Base-by-base conservation (phyloP, 2,888 invertebrate genomes). In the Pteria penguin region DNA sequence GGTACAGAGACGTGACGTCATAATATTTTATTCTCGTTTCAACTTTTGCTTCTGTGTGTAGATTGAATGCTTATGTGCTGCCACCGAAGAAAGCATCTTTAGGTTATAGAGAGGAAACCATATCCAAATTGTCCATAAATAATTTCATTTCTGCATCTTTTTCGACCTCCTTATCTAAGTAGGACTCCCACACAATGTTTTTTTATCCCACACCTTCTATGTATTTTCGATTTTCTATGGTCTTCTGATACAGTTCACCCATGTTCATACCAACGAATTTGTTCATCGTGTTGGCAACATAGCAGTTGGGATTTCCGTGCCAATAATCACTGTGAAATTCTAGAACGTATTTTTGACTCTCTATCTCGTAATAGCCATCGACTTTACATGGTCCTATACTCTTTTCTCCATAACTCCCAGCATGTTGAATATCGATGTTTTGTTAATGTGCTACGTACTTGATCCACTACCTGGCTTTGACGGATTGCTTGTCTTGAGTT, bases 11-110 rank as follows among this genome's bases (percentile, higher is more conserved):
- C 0, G 82, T 84, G 1, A 87, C 84, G 61, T 78, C 80, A 67
- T 71, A 76, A 58, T 89, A 88, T 27, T 76, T 75, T 2, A 87
- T 87, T 18, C 68, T 62, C 33, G 85, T 84, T 11, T 74, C 71
- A 0, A 22, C 72, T 1, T 67, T n/a, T 0, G 68, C 76, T 61
- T 84, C 77, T 36, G 80, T 82, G n/a, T n/a, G n/a, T 3, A 89
- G 52, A 27, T 84, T 73, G 72, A 85, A 72, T 4, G 83, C 82
- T 61, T 85, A 83, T 0, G n/a, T n/a, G n/a, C n/a, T n/a, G n/a
- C n/a, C n/a, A n/a, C n/a, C n/a, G n/a, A n/a, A n/a, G 63, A 88
- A 87, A 11, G 84, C 84, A 76, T 87, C 85, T 61, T 84, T 66
- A 11, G 86, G 85, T 27, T 84, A 67, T 5, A 88, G 29, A 3